phyloP scores from a whole-genome alignment of 2,113 vertebrate species.

The Acrocephalus arundinaceus region DNA sequence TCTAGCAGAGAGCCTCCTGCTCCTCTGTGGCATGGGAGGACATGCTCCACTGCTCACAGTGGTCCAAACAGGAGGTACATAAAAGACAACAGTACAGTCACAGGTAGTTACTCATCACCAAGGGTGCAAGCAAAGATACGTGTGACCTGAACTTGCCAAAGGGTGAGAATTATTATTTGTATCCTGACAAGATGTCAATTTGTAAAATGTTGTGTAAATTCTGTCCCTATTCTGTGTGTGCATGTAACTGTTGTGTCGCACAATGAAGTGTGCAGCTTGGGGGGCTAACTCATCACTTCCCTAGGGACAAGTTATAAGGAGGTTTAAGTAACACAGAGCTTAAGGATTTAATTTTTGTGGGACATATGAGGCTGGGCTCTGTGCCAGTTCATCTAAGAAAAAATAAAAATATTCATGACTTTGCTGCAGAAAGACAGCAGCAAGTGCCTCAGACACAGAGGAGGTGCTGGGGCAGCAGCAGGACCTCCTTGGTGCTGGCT shows the following conservation, averaged over 20 bases:
- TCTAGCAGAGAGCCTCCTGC: background rate
- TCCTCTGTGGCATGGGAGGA: background rate
- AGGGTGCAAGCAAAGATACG: background rate
- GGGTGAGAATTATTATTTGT: background rate
- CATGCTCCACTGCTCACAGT: background rate
- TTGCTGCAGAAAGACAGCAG: background rate
- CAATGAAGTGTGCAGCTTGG: rapidly evolving
- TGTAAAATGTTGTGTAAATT: background rate
- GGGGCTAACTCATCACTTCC: background rate
- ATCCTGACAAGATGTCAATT: background rate
- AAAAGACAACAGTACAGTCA: background rate
- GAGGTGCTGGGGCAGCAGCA: background rate
- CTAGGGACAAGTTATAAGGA: background rate
- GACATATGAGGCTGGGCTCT: rapidly evolving
- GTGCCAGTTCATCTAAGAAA: background rate
- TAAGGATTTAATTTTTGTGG: background rate
- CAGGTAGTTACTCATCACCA: background rate
- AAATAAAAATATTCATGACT: background rate
- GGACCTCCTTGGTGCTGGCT: background rate
- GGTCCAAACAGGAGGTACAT: background rate
- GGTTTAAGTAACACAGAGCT: background rate
- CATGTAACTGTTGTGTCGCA: background rate
- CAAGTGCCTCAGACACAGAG: background rate
- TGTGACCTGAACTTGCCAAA: background rate
- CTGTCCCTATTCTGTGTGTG: background rate